Percentiles rank a stretch among this genome's conserved stretches.
Evolutionary conservation across 2,797 vertebrate species (phyloP).

Genomic region (Gymnothorax javanicus): DNA sequence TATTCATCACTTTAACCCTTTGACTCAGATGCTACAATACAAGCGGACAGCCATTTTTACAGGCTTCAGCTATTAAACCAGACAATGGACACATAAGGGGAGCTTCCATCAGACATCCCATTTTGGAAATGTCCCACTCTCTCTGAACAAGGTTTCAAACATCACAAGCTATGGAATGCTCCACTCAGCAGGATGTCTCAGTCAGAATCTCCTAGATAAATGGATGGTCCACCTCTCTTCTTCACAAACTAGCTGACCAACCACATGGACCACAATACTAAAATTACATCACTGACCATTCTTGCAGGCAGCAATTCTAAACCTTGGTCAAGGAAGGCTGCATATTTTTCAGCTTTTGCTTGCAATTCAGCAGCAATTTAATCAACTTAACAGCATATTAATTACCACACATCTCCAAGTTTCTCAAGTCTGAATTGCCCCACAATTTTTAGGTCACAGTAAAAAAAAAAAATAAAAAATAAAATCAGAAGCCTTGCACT

Average conservation of each 20-base stretch:
- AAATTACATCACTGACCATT: background rate
- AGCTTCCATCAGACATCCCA: background rate
- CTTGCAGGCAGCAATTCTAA: background rate
- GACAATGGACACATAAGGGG: background rate
- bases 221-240: background rate
- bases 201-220: background rate
- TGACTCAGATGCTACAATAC: background rate
- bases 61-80: background rate
- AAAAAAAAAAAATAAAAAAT: background rate
- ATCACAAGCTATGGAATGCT: background rate
- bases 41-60: background rate
- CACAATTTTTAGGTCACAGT: background rate
- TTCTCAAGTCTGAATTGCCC: background rate
- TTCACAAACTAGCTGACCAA: background rate
- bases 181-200: background rate
- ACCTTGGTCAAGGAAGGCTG: background rate
- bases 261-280: background rate
- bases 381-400: background rate
- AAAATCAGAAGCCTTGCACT: background rate
- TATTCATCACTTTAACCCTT: background rate
- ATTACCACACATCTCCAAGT: background rate
- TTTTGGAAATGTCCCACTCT: background rate
- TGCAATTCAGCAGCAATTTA: background rate
- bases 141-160: background rate
- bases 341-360: background rate